These are phyloP conservation scores for Leptinotarsa juncta DNA, from an alignment of 2,888 invertebrate species.

Conservation along the genomic window DNA sequence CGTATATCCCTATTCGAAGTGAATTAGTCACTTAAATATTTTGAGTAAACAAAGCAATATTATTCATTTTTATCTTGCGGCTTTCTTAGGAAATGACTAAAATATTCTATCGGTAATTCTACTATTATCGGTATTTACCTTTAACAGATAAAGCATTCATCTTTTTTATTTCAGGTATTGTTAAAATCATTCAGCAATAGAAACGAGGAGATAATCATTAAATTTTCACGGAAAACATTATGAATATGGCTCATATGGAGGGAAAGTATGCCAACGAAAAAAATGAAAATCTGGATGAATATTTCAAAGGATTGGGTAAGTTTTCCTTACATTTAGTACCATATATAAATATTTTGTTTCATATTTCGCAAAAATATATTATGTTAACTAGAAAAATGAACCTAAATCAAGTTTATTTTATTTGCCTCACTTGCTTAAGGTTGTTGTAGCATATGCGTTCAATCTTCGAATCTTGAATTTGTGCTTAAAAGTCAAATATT, in stretches of 20 bases:
- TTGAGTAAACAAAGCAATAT: neutral
- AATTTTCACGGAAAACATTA: neutral
- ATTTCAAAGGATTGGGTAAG: constrained; percentile 73
- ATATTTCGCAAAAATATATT: too few relatives aligned
- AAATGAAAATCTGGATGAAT: constrained; percentile 76
- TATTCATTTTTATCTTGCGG: neutral
- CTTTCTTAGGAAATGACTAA: neutral
- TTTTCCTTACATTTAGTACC: constrained; percentile 34
- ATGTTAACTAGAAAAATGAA: too few relatives aligned
- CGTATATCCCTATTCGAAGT: neutral
- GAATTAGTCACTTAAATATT: neutral
- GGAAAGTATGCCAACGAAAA: constrained; percentile 75
- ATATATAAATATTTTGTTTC: neutral
- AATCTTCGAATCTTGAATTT: too few relatives aligned
- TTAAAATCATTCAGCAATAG: neutral
- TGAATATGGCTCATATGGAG: constrained; percentile 69
- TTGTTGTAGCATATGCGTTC: too few relatives aligned
- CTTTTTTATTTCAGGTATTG: neutral
- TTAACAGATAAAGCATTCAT: neutral
- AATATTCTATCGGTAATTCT: neutral
- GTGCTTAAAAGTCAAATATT: too few relatives aligned
- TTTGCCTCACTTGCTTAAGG: too few relatives aligned
- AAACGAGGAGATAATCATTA: neutral
- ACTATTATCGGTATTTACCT: neutral
- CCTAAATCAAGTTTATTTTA: too few relatives aligned